phyloP scores from a whole-genome alignment of 2,888 invertebrate species.

The Bimastos eiseni region DNA sequence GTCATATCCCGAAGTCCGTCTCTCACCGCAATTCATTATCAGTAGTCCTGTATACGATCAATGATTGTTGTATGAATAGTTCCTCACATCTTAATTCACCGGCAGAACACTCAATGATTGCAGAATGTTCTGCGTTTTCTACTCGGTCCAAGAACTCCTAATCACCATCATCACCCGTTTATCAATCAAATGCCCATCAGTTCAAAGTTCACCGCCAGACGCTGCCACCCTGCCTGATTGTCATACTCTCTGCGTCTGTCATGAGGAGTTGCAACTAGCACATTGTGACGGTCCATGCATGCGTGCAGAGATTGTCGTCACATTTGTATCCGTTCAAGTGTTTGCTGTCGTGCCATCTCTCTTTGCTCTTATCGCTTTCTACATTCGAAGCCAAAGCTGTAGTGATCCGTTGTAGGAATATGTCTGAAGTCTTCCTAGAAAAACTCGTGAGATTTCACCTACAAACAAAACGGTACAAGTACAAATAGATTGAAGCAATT shows the following conservation, averaged over 20 bases:
- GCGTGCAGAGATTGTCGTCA: not conserved
- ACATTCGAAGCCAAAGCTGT: not conserved
- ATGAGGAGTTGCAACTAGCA: not conserved
- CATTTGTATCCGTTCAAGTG: not conserved
- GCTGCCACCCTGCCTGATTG: not conserved
- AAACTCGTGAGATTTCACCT: slow-evolving; percentile 13
- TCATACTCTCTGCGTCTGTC: not conserved
- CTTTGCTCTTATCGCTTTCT: not conserved
- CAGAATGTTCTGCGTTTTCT: not conserved
- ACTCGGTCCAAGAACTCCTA: not conserved
- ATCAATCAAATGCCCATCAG: not conserved
- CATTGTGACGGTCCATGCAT: not conserved
- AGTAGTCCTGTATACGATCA: not conserved
- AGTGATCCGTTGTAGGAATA: not conserved
- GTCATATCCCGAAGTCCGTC: not conserved
- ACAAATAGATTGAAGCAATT: not conserved
- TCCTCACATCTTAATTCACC: not conserved
- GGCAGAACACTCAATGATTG: not conserved
- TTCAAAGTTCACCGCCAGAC: not conserved
- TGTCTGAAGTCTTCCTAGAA: not conserved
- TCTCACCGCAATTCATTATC: not conserved
- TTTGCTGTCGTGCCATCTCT: not conserved
- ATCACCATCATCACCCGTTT: not conserved
- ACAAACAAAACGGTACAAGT: not conserved
- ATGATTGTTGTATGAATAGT: not conserved